Evolutionary conservation across 2,797 vertebrate genomes (phyloP), one percentile per base, ranked within the genome.

Genomic region (Zalophus californianus): DNA sequence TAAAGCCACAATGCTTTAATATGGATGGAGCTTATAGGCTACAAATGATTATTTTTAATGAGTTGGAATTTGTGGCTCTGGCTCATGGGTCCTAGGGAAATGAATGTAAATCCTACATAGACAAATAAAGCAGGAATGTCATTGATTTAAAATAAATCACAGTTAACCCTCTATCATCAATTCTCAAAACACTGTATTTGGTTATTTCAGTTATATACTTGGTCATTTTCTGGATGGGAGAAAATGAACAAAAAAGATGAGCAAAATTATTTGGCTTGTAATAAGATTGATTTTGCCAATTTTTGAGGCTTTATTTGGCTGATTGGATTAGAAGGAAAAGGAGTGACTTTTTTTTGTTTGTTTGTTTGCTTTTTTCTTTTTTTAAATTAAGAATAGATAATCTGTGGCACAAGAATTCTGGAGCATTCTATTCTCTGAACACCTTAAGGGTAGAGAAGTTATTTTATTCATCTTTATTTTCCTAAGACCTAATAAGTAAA

Each of bases 1-100:
- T 73, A 96, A 98, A 98, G 35, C 12, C 18, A 12, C 14, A 68
- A 10, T 16, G 60, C 91, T 91, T 85, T 32, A 97, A 90, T n/a
- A 2, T 44, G 54, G 86, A 58, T n/a, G 66, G 84, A 50, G 5
- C 52, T 96, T 73, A 95, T 82, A 80, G 91, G 60, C 7, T 0
- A 27, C 75, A 80, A 86, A 85, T 66, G 6, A 56, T 83, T 97
- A n/a, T 70, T 97, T 98, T 94, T 97, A 98, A 87, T 75, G 38
- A 97, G 77, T 56, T 96, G 82, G 11, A 66, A 13, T 80, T 62
- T 97, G 32, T 93, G 96, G 3, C 32, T 97, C 23, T 95, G 54
- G 6, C 68, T 97, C 80, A 41, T 66, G 66, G 8, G n/a, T 96
- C 70, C 58, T 72, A 15, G 5, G 27, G 93, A 94, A 97, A 97